Evolutionary conservation across 2,797 vertebrate species (phyloP).

Genomic region (Poecilia picta): DNA sequence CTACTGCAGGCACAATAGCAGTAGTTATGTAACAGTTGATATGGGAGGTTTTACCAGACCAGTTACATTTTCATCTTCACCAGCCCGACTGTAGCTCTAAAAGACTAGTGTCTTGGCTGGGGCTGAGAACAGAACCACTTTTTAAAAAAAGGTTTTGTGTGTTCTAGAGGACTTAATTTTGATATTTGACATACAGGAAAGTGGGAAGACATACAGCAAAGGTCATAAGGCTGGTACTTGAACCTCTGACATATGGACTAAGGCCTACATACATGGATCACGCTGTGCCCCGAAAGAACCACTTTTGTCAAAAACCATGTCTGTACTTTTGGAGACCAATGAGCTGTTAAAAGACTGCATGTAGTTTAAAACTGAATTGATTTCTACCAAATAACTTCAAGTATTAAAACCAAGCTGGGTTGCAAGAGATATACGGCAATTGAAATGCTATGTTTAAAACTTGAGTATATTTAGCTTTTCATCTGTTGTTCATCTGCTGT

Average conservation of each 20-base stretch:
- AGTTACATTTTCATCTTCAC: background rate
- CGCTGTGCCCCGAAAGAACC: background rate
- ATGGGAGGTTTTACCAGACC: background rate
- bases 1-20: background rate
- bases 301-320: background rate
- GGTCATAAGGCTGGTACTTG: too few relatives aligned
- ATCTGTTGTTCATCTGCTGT: background rate
- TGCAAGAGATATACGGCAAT: background rate
- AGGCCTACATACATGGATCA: too few relatives aligned
- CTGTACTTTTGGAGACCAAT: background rate
- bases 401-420: background rate
- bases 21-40: background rate
- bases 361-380: background rate
- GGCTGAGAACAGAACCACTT: background rate
- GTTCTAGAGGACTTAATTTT: too few relatives aligned
- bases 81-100: background rate
- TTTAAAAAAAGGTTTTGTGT: background rate
- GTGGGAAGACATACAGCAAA: too few relatives aligned
- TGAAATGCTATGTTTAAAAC: background rate
- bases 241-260: too few relatives aligned
- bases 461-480: background rate
- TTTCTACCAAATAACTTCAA: background rate
- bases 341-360: background rate
- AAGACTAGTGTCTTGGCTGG: background rate
- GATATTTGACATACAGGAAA: too few relatives aligned